Base-by-base conservation (phyloP, 2,797 vertebrate species). In the Catamblyrhynchus diadema region DNA sequence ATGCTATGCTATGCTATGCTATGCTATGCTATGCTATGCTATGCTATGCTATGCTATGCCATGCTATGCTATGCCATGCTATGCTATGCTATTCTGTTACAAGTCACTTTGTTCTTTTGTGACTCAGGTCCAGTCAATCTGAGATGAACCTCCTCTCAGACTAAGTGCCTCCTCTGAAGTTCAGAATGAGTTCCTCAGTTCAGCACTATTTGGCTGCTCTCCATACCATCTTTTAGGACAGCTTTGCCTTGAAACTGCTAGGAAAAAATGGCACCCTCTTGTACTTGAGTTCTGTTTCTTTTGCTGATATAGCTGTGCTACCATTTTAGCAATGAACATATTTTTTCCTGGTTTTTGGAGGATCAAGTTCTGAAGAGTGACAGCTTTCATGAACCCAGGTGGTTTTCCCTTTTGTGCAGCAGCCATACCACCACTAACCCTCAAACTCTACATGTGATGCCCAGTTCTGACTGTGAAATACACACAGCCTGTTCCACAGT, bases 11-110 rank as follows among this genome's bases (percentile, higher is more conserved):
- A 13, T 6, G 3, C 30, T 2, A 50, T 28, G 10, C 27, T 3
- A 50, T 51, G 7, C 28, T 1, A 30, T 51, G 7, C 28, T 20
- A 13, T 32, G 18, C 51, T 13, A 11, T 56, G 16, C 78, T 6
- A 11, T 7, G 2, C 20, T 3, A 56, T 33, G 2, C 21, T 4
- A n/a, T 22, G 6, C 21, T 4, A 33, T 37, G 11, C 15, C 7
- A 13, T 11, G 32, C 48, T 3, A 8, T 66, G 14, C 9, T 6
- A 12, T 10, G 39, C 47, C 7, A 41, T 44, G 13, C 14, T 8
- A 12, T 8, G 20, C 15, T 8, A 14, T 8, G 41, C 44, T 7
- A 7, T 67, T 30, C 28, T 16, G 14, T 61, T 65, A 19, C 13
- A 20, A 22, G 27, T 51, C 16, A 57, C 23, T 59, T 1, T 0